Evolutionary conservation across 2,888 invertebrate genomes (phyloP), one percentile per base, ranked within the genome.

Genomic region (Caenorhabditis imperialis): DNA sequence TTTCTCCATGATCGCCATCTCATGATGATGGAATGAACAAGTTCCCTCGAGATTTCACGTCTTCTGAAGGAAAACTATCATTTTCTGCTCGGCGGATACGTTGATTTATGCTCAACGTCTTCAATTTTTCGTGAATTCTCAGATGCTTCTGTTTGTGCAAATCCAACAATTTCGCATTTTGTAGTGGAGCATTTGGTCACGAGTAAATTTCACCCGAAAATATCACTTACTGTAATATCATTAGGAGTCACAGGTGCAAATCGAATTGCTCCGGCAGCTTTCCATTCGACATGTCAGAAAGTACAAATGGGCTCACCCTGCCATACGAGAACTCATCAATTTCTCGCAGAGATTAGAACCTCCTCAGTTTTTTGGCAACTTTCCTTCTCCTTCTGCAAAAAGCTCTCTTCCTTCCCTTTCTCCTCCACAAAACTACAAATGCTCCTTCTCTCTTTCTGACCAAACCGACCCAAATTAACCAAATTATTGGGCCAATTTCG

Each of bases 41-140:
- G n/a, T 48, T 65, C 65, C 65, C 65, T 47, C 50, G 65, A 65
- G 65, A 65, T 65, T 30, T 53, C 35, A 18, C 25, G 18, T 10
- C 42, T 51, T 53, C 53, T 20, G 22, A 22, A 27, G 23, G n/a
- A 22, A 35, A n/a, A n/a, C 57, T 45, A 57, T 57, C 57, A 57
- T 22, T 57, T 55, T 33, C 33, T 23, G 42, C 20, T 44, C 44
- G 44, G 44, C 42, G 30, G 44, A n/a, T 27, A 40, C 45, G 37
- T 47, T 38, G 54, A 63, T 63, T 63, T 63, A 63, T 63, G 54
- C n/a, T n/a, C n/a, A n/a, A n/a, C n/a, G n/a, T n/a, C n/a, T 63
- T 38, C 47, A 63, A 54, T 54, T 62, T 25, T 25, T 18, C 38
- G 20, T n/a, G n/a, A n/a, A n/a, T n/a, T n/a, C n/a, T n/a, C n/a